Percentiles rank a stretch among this genome's conserved stretches.
Conservation (phyloP, 2,888 invertebrate species). For the Oscheius myriophilus region DNA sequence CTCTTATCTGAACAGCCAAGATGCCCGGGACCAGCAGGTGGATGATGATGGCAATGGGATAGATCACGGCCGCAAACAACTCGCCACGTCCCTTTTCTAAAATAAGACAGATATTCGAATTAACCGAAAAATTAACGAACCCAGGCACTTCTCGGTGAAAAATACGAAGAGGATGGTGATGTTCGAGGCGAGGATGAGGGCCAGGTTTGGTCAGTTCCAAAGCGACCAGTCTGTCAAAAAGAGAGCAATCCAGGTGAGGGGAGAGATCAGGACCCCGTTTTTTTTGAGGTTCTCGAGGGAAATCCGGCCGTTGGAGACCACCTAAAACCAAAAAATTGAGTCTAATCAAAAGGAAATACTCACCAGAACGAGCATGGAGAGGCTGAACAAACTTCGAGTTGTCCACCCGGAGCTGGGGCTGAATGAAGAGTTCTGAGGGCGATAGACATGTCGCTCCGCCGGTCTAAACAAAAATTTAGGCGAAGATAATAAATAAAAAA, state of each 20-base stretch:
- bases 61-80: too few relatives aligned
- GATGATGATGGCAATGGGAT: too few relatives aligned
- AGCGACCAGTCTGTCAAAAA: slow-evolving; percentile 77
- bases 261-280: slow-evolving; percentile 90
- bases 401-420: slow-evolving; percentile 83
- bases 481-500: background rate
- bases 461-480: slow-evolving; percentile 40
- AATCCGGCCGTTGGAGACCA: slow-evolving; percentile 84
- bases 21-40: too few relatives aligned
- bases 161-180: slow-evolving; percentile 84
- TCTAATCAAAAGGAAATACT: background rate
- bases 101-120: background rate
- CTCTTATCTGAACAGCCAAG: too few relatives aligned
- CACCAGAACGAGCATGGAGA: slow-evolving; percentile 75
- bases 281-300: slow-evolving; percentile 93
- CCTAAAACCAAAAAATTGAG: slow-evolving; percentile 74
- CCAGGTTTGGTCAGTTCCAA: slow-evolving; percentile 73
- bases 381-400: slow-evolving; percentile 75
- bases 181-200: slow-evolving; percentile 80
- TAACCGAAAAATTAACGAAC: slow-evolving; percentile 74
- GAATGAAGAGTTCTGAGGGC: slow-evolving; percentile 73
- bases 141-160: slow-evolving; percentile 84
- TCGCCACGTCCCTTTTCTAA: slow-evolving; percentile 54
- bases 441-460: slow-evolving; percentile 57
- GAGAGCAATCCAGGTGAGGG: slow-evolving; percentile 84